Base-by-base conservation (phyloP, 2,797 vertebrate species). In the Lutjanus argentimaculatus region DNA sequence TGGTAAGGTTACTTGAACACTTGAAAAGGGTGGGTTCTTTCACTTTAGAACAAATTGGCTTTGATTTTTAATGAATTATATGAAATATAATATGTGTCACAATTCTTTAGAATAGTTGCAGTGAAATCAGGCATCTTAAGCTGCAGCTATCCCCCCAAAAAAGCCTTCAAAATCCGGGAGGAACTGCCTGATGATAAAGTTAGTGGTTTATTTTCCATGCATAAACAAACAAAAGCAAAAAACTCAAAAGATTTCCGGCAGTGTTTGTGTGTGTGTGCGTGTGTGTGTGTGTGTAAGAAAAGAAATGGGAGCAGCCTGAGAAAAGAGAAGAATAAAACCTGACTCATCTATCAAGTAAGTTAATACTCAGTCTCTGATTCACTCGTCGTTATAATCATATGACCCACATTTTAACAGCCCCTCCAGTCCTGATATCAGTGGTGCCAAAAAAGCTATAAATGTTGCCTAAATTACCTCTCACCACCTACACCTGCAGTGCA, bases 401-500 rank as follows among this genome's bases (percentile, higher is more conserved):
- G 58, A 75, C 55, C 52, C 11, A 63, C 68, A 51, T 68, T 58
- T 12, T 2, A 63, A 46, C 45, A 58, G 42, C 45, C 62, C n/a
- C 19, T 36, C 2, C 21, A 19, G 45, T 36, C n/a, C 10, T 45
- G 40, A 19, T 52, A 8, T 56, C n/a, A 36, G 30, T 19, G 6
- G 21, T 30, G 48, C n/a, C 14, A 12, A n/a, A 12, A 8, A 49
- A 55, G 21, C 3, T 36, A 36, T 0, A 78, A 64, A 55, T 10
- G 30, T 36, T 36, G 21, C 10, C 46, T 30, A 8, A 22, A 12
- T 52, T 52, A 64, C 30, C 52, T 79, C 22, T 49, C 72, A 11
- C 48, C 72, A 45, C 36, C 62, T 13, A 72, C 74, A 85, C 76
- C 82, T 90, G 86, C 88, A 87, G 80, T 80, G 84, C 84, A 79